Percentiles rank a stretch among this genome's conserved stretches.
Conservation (phyloP, 2,797 vertebrate genomes). For the Bradypus variegatus region DNA sequence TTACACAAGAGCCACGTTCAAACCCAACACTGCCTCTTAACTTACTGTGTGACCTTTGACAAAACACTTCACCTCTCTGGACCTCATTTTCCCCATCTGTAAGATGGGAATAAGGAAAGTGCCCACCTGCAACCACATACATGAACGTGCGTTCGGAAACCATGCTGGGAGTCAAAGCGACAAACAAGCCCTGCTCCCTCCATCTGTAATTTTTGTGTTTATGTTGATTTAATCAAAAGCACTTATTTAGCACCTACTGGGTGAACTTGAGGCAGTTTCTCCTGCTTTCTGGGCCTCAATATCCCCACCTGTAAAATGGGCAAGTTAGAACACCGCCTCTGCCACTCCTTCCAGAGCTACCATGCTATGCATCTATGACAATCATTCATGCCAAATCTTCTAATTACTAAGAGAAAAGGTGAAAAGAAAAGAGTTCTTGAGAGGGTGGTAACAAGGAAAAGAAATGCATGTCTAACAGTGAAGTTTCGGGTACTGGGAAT, state of each 20-base stretch:
- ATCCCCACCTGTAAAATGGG: not conserved
- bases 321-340: not conserved
- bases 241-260: not conserved
- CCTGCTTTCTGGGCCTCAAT: not conserved
- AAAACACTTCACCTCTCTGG: not conserved
- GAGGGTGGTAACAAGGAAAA: not conserved
- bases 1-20: not conserved
- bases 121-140: too few relatives aligned
- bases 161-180: not conserved
- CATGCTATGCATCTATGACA: accelerated
- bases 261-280: not conserved
- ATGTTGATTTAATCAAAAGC: not conserved
- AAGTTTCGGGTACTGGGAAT: not conserved
- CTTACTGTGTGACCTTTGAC: not conserved
- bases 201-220: not conserved
- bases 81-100: not conserved
- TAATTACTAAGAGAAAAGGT: not conserved
- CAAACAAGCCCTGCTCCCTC: not conserved
- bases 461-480: not conserved
- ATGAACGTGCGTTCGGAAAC: not conserved
- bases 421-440: not conserved
- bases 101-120: not conserved
- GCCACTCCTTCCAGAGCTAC: not conserved
- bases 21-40: not conserved
- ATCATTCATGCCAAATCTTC: not conserved